These are phyloP conservation scores for Coregonus clupeaformis DNA, from an alignment of 2,113 vertebrate genomes.

Conservation along the genomic window DNA sequence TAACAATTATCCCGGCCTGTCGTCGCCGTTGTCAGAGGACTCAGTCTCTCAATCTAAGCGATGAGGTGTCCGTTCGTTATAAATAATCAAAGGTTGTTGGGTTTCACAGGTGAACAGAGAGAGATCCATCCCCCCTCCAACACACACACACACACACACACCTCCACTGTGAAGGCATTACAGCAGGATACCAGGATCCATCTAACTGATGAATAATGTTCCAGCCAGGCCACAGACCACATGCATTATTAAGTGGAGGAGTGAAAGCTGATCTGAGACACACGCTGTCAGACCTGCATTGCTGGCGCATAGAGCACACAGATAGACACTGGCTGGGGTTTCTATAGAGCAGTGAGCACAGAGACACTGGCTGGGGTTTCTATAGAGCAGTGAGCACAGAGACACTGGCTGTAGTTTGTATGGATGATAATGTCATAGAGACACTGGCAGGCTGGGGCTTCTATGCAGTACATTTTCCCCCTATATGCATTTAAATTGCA, in stretches of 20 bases:
- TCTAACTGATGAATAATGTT: slow-evolving; percentile 70
- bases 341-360: neutral
- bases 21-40: slow-evolving; percentile 13
- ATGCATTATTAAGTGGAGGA: slow-evolving; percentile 72
- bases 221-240: slow-evolving; percentile 53
- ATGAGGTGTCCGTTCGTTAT: slow-evolving; percentile 36
- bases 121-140: neutral
- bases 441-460: too few species aligned
- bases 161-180: neutral
- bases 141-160: neutral
- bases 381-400: neutral
- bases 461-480: too few species aligned
- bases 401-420: slow-evolving; percentile 14
- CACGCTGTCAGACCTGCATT: slow-evolving; percentile 34
- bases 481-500: neutral
- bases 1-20: neutral
- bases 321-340: neutral
- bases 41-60: slow-evolving; percentile 20
- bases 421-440: neutral
- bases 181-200: slow-evolving; percentile 63
- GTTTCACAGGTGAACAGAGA: slow-evolving; percentile 42
- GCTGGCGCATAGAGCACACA: neutral
- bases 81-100: slow-evolving; percentile 58
- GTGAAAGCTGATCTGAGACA: slow-evolving; percentile 66
- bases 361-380: slow-evolving; percentile 2